Conservation (phyloP, 2,113 vertebrate genomes). For the Carassius auratus region DNA sequence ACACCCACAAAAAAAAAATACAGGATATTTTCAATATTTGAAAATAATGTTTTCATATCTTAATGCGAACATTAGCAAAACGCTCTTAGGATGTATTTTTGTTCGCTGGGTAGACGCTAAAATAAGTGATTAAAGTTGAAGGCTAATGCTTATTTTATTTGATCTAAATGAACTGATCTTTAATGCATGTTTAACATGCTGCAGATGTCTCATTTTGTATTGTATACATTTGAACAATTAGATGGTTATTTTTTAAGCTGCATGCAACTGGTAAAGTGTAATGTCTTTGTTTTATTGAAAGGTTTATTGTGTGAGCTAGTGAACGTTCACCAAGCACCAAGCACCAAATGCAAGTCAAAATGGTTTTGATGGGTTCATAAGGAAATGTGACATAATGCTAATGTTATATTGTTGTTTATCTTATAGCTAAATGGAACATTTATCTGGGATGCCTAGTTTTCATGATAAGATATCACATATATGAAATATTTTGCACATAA, state of each 20-base stretch:
- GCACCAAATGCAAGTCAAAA: neutral
- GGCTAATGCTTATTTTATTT: neutral
- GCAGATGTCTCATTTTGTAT: too few species aligned
- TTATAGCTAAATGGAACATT: neutral
- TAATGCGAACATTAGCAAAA: too few species aligned
- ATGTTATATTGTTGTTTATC: neutral
- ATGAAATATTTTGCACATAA: neutral
- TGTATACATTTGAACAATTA: neutral
- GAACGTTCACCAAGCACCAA: neutral
- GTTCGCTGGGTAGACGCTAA: too few species aligned
- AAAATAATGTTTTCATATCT: too few species aligned
- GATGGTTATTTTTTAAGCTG: neutral
- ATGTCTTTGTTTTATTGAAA: neutral
- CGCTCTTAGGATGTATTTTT: too few species aligned
- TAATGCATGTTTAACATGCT: neutral
- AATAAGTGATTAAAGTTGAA: neutral
- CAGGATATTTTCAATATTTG: too few species aligned
- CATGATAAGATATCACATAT: neutral
- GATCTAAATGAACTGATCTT: neutral
- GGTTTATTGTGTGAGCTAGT: slow-evolving; percentile 23
- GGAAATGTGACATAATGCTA: neutral
- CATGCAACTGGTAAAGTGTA: neutral
- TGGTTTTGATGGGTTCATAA: neutral
- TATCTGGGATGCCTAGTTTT: neutral
- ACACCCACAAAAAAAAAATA: too few species aligned